Percentiles rank a stretch among this genome's conserved stretches.
phyloP scores from a whole-genome alignment of 2,113 vertebrate genomes.

The Erythrolamprus reginae region DNA sequence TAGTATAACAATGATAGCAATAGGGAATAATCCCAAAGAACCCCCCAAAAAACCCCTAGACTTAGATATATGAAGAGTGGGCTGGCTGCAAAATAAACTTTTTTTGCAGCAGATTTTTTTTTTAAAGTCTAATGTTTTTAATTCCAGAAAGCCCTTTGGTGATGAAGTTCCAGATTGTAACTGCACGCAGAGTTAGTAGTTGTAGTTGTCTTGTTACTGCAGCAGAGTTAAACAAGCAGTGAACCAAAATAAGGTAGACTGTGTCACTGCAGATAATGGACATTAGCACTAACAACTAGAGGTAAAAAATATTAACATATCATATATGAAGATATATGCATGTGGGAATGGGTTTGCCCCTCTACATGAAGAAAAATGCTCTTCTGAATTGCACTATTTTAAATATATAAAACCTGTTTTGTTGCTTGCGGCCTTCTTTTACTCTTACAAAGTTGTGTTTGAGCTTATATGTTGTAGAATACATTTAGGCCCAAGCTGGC shows the following conservation, averaged over 20 bases:
- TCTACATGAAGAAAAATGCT: slow-evolving; percentile 51
- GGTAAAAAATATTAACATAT: slow-evolving; percentile 41
- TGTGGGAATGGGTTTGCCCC: slow-evolving; percentile 48
- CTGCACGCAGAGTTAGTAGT: slow-evolving; percentile 51
- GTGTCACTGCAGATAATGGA: slow-evolving; percentile 52
- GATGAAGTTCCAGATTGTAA: slow-evolving; percentile 52
- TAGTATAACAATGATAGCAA: slow-evolving; percentile 40
- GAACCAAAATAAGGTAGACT: slow-evolving; percentile 50
- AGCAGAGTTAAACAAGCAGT: slow-evolving; percentile 41
- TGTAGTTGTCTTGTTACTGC: slow-evolving; percentile 26
- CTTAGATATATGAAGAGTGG: slow-evolving; percentile 13
- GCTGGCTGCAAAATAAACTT: slow-evolving; percentile 44
- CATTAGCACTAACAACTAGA: slow-evolving; percentile 34
- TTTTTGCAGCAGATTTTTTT: slow-evolving; percentile 35
- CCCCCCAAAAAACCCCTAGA: slow-evolving; percentile 33
- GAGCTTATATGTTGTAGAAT: slow-evolving; percentile 35
- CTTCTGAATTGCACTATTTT: slow-evolving; percentile 64
- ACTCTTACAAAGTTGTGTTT: slow-evolving; percentile 60
- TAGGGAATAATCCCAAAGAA: slow-evolving; percentile 48
- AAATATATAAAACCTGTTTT: slow-evolving; percentile 45
- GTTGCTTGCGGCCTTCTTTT: slow-evolving; percentile 37
- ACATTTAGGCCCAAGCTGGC: slow-evolving; percentile 35
- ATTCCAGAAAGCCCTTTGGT: slow-evolving; percentile 60
- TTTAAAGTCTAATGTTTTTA: slow-evolving; percentile 59
- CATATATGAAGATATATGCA: slow-evolving; percentile 20